Base-by-base conservation (phyloP, 2,113 vertebrate species). In the Empidonax traillii region DNA sequence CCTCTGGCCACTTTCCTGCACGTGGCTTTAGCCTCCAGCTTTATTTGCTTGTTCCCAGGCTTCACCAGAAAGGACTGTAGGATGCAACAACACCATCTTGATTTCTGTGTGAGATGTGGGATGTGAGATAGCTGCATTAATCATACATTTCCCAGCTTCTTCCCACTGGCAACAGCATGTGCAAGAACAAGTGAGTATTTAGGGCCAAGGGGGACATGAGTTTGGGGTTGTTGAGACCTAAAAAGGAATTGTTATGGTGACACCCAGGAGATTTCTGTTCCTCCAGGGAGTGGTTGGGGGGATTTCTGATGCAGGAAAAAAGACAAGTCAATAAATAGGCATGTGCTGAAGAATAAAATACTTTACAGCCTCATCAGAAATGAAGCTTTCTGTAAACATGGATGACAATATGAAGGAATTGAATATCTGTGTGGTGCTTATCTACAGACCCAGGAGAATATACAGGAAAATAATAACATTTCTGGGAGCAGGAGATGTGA, bases 101-200 rank as follows among this genome's bases (percentile, higher is more conserved):
- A 33, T 81, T 81, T 89, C 69, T 67, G 21, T 33, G 72, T 55
- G 79, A 90, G 71, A 3, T 24, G 94, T 94, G 84, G 91, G 93
- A 93, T 78, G 87, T 87, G 93, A 93, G 83, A 80, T 22, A 51
- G 25, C 16, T 33, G 67, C 83, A 75, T 94, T 66, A 66, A 86
- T 92, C 84, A 66, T 37, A 58, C 63, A 37, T 77, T 86, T 88
- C 65, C 80, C 76, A 87, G 53, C 87, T 20, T 35, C 93, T 81
- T 90, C 73, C 91, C 90, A 85, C 84, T 78, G 81, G 39, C 68
- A 89, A 43, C 76, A 84, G 55, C 89, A 33, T 46, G 84, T 93
- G 68, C 68, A 55, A 87, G 80, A 94, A 87, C 58, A n/a, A 87
- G 81, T 67, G 73, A 52, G 51, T 69, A 87, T 72, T 87, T 78